Percentiles rank a stretch among this genome's conserved stretches.
phyloP scores from a whole-genome alignment of 2,113 vertebrate genomes.

The Syngnathus typhle region DNA sequence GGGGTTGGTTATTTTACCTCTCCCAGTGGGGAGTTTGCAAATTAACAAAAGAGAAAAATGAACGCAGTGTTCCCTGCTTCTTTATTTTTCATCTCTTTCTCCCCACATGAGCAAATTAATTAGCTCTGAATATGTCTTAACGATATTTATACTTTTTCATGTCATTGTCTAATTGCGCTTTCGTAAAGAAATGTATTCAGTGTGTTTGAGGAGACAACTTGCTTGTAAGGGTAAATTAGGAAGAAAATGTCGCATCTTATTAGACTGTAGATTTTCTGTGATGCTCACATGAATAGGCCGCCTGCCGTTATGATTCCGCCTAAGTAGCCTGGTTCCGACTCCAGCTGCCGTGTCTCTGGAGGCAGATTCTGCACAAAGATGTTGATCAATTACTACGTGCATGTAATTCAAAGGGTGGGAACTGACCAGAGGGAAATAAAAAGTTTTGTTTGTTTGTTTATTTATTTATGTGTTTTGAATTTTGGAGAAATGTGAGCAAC shows the following conservation, averaged over 20 bases:
- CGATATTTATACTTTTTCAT: slow-evolving; percentile 72
- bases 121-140: slow-evolving; percentile 67
- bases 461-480: slow-evolving; percentile 6
- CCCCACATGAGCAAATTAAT: slow-evolving; percentile 67
- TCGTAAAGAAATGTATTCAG: slow-evolving; percentile 47
- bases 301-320: slow-evolving; percentile 43
- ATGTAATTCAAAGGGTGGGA: slow-evolving; percentile 60
- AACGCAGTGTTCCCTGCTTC: slow-evolving; percentile 43
- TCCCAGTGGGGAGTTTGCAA: slow-evolving; percentile 63
- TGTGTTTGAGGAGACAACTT: slow-evolving; percentile 59
- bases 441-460: slow-evolving; percentile 24
- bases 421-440: slow-evolving; percentile 45
- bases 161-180: slow-evolving; percentile 68
- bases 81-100: slow-evolving; percentile 41
- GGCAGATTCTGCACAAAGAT: slow-evolving; percentile 52
- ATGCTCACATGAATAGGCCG: slow-evolving; percentile 61
- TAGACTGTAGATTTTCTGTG: slow-evolving; percentile 35
- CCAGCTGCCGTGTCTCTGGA: slow-evolving; percentile 52
- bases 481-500: background rate
- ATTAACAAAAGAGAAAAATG: slow-evolving; percentile 63
- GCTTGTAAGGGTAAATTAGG: slow-evolving; percentile 45
- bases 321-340: slow-evolving; percentile 17
- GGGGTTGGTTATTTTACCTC: slow-evolving; percentile 74
- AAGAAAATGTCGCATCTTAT: slow-evolving; percentile 55
- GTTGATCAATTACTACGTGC: slow-evolving; percentile 64